Base-by-base conservation (phyloP, 2,888 invertebrate genomes). In the Dendrolimus pini region DNA sequence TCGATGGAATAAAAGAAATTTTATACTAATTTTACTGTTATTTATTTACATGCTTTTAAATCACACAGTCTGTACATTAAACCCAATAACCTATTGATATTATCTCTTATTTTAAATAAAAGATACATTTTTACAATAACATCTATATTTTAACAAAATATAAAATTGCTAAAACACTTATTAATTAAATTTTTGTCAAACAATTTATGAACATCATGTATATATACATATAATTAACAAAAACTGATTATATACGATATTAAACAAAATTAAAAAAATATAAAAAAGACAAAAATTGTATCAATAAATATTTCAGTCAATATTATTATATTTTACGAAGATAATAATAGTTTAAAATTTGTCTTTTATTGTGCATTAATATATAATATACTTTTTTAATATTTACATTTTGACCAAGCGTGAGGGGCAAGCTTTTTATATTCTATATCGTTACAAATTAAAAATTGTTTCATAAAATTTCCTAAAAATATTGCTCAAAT, bases 341-440 rank as follows among this genome's bases (percentile, higher is more conserved):
- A 72, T 74, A 10, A 9, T 47, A 47, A 75, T 71, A 70, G 71
- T 75, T 71, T 65, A 56, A 66, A 65, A 64, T 65, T 68, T 74
- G 68, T 71, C 30, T 67, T 77, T 78, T 77, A 75, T 72, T 78
- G 89, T 88, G 89, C 89, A 86, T 71, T 68, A 71, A 65, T 65
- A 67, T 72, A 72, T 77, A 74, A 71, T 47, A 9, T 47, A 9
- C 10, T 47, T 47, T 47, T 30, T 82, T 65, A 73, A 73, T 86
- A 89, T 89, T 80, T 89, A 86, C 85, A 85, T 66, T 66, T 74
- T 78, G 68, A 74, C 77, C 80, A 87, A 86, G 89, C 89, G 89
- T 88, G 89, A 79, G 70, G 80, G 78, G 78, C 80, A 87, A 88
- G 89, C 89, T 79, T 82, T 78, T 10, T 9, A 10, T 12, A 47